phyloP scores from a whole-genome alignment of 2,888 invertebrate species.

The Desoria tigrina region DNA sequence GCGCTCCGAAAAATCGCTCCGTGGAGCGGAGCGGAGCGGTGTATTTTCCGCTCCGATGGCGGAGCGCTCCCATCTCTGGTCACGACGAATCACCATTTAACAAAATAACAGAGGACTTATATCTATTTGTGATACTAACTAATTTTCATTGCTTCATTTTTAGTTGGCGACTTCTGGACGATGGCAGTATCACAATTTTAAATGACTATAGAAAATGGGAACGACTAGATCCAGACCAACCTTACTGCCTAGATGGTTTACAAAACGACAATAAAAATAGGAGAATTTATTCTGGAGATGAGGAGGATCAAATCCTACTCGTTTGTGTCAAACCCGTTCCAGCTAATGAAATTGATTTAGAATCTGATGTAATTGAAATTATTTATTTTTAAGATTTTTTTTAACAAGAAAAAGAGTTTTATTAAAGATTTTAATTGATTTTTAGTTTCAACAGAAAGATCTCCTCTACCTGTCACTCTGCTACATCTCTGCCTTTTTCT shows the following conservation, averaged over 20 bases:
- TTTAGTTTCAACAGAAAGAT: not conserved
- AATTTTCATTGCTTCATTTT: not conserved
- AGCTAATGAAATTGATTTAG: not conserved
- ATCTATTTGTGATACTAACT: too few species aligned
- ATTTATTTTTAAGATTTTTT: too few species aligned
- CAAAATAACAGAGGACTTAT: too few species aligned
- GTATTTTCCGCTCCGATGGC: too few species aligned
- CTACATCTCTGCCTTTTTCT: constrained; percentile 4
- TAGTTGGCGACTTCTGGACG: not conserved
- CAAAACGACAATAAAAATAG: not conserved
- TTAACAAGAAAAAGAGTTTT: not conserved
- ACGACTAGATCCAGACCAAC: not conserved
- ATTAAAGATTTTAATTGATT: not conserved
- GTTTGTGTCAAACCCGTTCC: not conserved
- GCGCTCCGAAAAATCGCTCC: too few species aligned
- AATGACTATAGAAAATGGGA: not conserved
- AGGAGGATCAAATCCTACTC: constrained; percentile 1
- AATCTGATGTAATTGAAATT: too few species aligned
- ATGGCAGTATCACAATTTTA: not conserved
- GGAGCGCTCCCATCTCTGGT: too few species aligned
- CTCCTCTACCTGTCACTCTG: constrained; percentile 8
- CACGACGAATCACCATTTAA: too few species aligned
- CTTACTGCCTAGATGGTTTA: not conserved
- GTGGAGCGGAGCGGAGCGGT: too few species aligned
- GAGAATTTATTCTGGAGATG: not conserved